Percentiles rank a stretch among this genome's conserved stretches.
These are phyloP conservation scores for Grammomys dolichurus DNA, from an alignment of 2,113 vertebrate genomes.

Conservation along the genomic window DNA sequence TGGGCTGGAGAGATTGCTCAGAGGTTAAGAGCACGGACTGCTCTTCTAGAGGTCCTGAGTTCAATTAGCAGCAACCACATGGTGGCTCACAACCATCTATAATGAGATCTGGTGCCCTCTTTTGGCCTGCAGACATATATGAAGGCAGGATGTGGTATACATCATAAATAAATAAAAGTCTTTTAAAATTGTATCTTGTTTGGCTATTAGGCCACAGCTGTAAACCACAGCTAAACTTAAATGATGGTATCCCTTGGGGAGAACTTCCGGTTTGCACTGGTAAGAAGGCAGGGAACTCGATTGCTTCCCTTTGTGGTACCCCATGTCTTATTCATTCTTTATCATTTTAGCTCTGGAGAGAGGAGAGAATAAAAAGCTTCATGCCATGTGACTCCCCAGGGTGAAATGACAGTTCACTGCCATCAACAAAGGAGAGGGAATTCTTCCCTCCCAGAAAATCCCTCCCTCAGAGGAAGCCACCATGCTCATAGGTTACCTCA, in stretches of 20 bases:
- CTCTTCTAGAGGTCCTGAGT: no score
- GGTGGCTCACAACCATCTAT: no score
- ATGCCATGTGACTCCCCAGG: not conserved
- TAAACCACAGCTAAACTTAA: not conserved
- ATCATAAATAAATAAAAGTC: no score
- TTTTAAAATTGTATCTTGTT: no score
- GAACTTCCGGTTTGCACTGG: not conserved
- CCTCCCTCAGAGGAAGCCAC: not conserved
- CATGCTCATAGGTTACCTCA: not conserved
- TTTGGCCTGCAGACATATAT: no score
- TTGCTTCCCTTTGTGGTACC: not conserved
- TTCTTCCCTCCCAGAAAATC: not conserved
- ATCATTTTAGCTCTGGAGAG: slow-evolving; percentile 1
- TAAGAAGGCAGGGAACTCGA: not conserved
- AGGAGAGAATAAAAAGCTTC: not conserved
- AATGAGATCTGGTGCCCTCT: no score
- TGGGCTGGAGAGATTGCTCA: not conserved
- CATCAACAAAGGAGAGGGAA: not conserved
- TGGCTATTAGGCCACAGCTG: not conserved
- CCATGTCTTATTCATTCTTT: not conserved
- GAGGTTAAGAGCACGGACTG: no score
- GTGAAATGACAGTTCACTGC: not conserved
- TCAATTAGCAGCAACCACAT: no score
- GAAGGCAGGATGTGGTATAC: no score
- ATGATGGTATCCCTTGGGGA: not conserved